A percentile compares a stretch with the other conserved stretches of the same genome.
These are phyloP conservation scores for fruit fly (Drosophila melanogaster) DNA, from an alignment of 1,140 invertebrate genomes.

Conservation along the genomic window DNA sequence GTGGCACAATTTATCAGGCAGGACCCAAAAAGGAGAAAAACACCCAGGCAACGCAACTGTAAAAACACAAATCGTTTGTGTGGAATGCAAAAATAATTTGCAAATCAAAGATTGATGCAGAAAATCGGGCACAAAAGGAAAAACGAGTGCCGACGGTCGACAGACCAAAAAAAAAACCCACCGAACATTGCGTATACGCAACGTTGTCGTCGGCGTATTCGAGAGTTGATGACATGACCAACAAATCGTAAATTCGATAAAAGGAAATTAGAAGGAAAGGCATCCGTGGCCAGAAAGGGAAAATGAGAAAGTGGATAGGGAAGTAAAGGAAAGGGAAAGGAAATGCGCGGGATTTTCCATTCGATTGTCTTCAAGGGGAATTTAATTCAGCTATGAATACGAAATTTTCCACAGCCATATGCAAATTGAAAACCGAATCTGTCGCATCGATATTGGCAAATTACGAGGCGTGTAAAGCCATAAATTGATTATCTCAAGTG, in stretches of 20 bases:
- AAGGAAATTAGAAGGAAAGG: slow-evolving; percentile 78
- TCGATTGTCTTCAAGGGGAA: slow-evolving; percentile 50
- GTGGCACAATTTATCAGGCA: slow-evolving; percentile 57
- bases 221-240: slow-evolving; percentile 73
- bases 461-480: slow-evolving; percentile 53
- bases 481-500: slow-evolving; percentile 73
- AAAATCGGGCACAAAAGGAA: slow-evolving; percentile 22
- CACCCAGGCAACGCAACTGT: slow-evolving; percentile 26
- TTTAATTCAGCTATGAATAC: slow-evolving; percentile 73
- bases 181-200: slow-evolving; percentile 32
- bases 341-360: slow-evolving; percentile 21
- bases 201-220: slow-evolving; percentile 28
- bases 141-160: slow-evolving; percentile 32
- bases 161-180: not conserved
- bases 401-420: slow-evolving; percentile 66
- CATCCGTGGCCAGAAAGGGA: slow-evolving; percentile 46
- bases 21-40: slow-evolving; percentile 21
- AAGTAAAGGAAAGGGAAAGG: slow-evolving; percentile 30
- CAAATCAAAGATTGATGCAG: slow-evolving; percentile 38
- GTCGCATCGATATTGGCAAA: slow-evolving; percentile 50
- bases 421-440: slow-evolving; percentile 60
- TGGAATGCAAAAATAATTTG: slow-evolving; percentile 67
- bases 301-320: slow-evolving; percentile 1
- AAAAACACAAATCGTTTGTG: slow-evolving; percentile 67
- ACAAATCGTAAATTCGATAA: slow-evolving; percentile 83